Percentiles rank a stretch among this genome's conserved stretches.
These are phyloP conservation scores for Muraenolepis orangiensis DNA, from an alignment of 2,797 vertebrate species.

Conservation along the genomic window DNA sequence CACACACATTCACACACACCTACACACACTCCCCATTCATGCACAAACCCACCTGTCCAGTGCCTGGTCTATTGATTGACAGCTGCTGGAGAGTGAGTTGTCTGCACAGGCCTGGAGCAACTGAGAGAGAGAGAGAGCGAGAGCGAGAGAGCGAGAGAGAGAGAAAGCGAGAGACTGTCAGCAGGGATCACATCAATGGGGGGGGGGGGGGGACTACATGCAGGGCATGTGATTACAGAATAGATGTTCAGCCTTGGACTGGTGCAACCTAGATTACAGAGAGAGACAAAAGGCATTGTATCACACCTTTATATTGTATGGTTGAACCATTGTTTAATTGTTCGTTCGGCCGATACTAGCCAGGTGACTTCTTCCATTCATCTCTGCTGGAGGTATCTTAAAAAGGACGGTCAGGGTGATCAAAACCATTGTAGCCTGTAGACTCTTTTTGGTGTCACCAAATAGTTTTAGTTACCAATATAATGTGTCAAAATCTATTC, in stretches of 20 bases:
- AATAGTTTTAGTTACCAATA: not conserved
- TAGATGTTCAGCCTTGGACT: not conserved
- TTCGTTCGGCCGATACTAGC: too few species aligned
- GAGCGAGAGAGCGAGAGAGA: constrained; percentile 31
- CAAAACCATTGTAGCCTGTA: not conserved
- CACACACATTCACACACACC: constrained; percentile 12
- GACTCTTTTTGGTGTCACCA: not conserved
- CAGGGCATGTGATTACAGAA: not conserved
- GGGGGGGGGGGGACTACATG: too few species aligned
- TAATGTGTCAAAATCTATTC: too few species aligned
- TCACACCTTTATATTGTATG: too few species aligned
- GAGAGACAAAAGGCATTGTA: not conserved
- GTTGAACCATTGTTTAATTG: not conserved
- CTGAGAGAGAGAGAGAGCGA: constrained; percentile 62
- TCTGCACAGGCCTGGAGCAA: constrained; percentile 83
- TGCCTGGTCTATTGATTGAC: constrained; percentile 86
- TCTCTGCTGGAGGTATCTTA: too few species aligned
- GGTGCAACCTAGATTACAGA: not conserved
- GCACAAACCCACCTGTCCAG: constrained; percentile 83
- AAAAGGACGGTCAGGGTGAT: too few species aligned
- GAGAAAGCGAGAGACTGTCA: constrained; percentile 11
- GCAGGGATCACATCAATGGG: not conserved
- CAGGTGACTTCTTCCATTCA: too few species aligned
- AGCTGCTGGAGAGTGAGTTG: constrained; percentile 85
- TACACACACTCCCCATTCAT: constrained; percentile 13